A percentile compares a stretch with the other conserved stretches of the same genome.
These are phyloP conservation scores for Ophthalmolycus amberensis DNA, from an alignment of 2,113 vertebrate genomes.

Conservation along the genomic window DNA sequence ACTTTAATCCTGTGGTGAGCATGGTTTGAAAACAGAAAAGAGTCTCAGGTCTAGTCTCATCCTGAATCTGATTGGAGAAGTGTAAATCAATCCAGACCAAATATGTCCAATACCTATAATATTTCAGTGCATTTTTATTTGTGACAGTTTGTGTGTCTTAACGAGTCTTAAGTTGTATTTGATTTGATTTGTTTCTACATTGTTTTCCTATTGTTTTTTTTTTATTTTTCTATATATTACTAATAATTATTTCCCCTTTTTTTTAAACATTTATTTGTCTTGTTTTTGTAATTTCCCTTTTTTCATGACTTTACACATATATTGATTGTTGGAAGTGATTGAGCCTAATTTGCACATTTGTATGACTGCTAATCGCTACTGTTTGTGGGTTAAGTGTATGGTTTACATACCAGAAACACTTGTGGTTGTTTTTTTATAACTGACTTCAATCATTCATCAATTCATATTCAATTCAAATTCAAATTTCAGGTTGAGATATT, in stretches of 20 bases:
- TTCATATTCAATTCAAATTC: not conserved
- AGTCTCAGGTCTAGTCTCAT: not conserved
- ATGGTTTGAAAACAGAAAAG: not conserved
- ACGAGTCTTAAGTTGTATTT: not conserved
- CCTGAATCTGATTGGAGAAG: not conserved
- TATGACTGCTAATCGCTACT: not conserved
- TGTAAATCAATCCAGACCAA: not conserved
- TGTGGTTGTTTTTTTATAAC: not conserved
- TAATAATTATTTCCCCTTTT: not conserved
- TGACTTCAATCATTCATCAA: not conserved
- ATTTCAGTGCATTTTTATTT: not conserved
- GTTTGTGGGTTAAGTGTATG: too few species aligned
- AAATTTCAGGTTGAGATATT: not conserved
- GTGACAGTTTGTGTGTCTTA: not conserved
- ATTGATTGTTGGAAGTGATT: too few species aligned
- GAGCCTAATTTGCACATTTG: too few species aligned
- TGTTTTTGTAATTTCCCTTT: not conserved
- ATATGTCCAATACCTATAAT: not conserved
- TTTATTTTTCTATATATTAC: not conserved
- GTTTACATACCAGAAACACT: too few species aligned
- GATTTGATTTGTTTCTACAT: not conserved
- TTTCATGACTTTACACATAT: not conserved
- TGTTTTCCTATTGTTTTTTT: not conserved
- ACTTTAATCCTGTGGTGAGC: constrained; percentile 70
- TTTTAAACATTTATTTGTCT: not conserved